phyloP scores from a whole-genome alignment of 2,797 vertebrate genomes.

The Helarctos malayanus region DNA sequence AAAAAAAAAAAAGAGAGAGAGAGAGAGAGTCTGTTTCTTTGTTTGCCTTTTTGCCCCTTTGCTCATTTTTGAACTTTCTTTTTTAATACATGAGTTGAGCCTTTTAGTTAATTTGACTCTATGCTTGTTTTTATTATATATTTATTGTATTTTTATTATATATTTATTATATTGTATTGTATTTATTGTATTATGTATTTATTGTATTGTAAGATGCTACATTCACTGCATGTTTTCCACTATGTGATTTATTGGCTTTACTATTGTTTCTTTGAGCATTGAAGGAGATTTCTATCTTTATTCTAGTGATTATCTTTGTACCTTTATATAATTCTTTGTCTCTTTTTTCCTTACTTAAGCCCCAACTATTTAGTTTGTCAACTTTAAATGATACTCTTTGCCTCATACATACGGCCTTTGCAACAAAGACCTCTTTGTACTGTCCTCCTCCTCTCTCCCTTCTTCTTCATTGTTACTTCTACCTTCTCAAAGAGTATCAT shows the following conservation, averaged over 20 bases:
- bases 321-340: background rate
- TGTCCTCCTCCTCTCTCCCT: background rate
- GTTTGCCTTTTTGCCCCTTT: background rate
- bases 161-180: too few species aligned
- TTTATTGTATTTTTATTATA: too few species aligned
- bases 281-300: background rate
- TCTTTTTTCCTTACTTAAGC: background rate
- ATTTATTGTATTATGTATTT: too few species aligned
- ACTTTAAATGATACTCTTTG: conserved; percentile 3
- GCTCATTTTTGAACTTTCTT: background rate
- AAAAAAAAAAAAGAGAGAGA: too few species aligned
- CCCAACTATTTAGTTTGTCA: background rate
- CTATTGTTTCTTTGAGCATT: background rate
- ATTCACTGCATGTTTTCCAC: background rate
- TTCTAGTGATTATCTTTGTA: background rate
- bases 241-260: background rate
- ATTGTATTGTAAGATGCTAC: too few species aligned
- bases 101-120: background rate
- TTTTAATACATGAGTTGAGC: background rate
- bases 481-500: background rate
- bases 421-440: background rate
- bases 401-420: background rate
- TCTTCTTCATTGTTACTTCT: background rate
- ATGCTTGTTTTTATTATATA: background rate
- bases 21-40: background rate